Evolutionary conservation across 2,888 invertebrate species (phyloP), one percentile per base, ranked within the genome.

Genomic region (Orchesellides sinensis): DNA sequence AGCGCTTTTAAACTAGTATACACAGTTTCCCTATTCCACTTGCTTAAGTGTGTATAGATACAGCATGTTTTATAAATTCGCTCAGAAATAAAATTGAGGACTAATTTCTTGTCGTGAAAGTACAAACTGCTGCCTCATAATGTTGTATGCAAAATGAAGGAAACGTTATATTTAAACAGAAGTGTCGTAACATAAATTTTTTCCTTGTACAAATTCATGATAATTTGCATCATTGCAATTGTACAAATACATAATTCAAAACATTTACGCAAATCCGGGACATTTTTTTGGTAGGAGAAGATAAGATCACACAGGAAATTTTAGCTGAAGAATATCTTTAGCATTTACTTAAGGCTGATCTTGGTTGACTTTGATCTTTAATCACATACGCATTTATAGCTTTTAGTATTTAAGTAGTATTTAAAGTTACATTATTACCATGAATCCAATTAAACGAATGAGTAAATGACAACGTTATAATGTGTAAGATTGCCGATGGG

Each of bases 401-500:
- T 54, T 66, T 66, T 66, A 75, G 75, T 54, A 66, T 66, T 66
- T 66, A 75, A 75, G 54, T 66, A 66, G 35, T 75, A 66, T 75
- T 75, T 66, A 75, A 75, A 75, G 40, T 66, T 56, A 52, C 54
- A 75, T 75, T 74, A 74, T 65, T 74, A 65, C 49, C 63, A 74
- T 74, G 74, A 75, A 66, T 75, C 75, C 75, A 75, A 75, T 65
- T 66, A 75, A 54, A 66, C 35, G 66, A 75, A 65, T 65, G 75
- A 66, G 45, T 75, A 75, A 75, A 75, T 75, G 75, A 75, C 75
- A 75, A 75, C 45, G 75, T 75, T 75, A 66, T 66, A 75, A 65
- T 66, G 75, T 75, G 75, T 66, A 75, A 75, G 54, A 75, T 65
- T 75, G 75, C 75, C 75, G 66, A 75, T 75, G 66, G 74, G 66